These are phyloP conservation scores for Piprites chloris DNA, from an alignment of 2,113 vertebrate genomes.

Conservation along the genomic window DNA sequence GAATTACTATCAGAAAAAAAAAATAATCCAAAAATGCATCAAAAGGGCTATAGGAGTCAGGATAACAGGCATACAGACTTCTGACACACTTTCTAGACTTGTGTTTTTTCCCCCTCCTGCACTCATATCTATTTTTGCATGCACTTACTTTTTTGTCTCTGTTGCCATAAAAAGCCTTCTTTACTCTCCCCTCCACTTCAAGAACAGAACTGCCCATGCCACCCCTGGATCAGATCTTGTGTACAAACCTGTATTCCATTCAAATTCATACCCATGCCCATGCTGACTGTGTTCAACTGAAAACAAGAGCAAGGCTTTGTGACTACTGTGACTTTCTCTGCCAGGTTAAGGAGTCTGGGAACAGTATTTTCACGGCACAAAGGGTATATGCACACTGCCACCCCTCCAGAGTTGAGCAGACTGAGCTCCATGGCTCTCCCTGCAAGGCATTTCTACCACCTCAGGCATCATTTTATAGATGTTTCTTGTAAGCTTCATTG, in stretches of 20 bases:
- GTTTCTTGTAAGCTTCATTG: background rate
- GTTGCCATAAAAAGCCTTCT: background rate
- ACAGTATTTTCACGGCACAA: background rate
- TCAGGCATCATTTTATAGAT: background rate
- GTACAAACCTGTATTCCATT: background rate
- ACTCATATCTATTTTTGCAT: background rate
- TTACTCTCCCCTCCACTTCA: background rate
- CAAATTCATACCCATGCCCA: background rate
- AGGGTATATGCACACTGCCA: background rate
- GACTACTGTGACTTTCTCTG: background rate
- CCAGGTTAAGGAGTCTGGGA: background rate
- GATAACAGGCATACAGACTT: background rate
- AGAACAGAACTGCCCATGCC: background rate
- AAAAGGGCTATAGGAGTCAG: accelerated
- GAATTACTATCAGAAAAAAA: background rate
- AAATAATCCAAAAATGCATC: background rate
- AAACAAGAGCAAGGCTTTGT: background rate
- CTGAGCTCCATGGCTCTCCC: background rate
- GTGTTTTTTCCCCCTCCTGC: background rate
- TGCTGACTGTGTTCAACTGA: background rate
- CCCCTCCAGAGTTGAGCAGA: background rate
- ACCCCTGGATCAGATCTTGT: background rate
- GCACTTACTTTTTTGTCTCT: background rate
- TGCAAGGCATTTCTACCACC: background rate
- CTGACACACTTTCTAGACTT: background rate